These are phyloP conservation scores for Cherax quadricarinatus DNA, from an alignment of 1,140 invertebrate genomes.

Conservation along the genomic window DNA sequence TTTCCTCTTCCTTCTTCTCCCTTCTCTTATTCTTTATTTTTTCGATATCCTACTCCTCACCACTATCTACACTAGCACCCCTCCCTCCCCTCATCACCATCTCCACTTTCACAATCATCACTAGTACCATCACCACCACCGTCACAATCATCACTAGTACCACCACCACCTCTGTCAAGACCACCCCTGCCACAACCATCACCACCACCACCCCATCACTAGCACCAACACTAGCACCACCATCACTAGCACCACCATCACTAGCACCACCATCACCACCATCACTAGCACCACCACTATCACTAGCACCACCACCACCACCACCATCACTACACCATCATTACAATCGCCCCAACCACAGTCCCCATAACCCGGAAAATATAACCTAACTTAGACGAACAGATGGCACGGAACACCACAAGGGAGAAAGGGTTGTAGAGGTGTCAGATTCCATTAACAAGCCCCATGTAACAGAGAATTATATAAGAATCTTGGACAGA, in stretches of 20 bases:
- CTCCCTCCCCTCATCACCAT: not conserved
- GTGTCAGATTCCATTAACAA: too few species aligned
- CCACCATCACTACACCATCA: not conserved
- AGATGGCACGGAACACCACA: too few species aligned
- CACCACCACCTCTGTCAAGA: too few species aligned
- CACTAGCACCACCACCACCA: not conserved
- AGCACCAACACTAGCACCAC: not conserved
- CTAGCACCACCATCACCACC: not conserved
- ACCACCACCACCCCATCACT: slow-evolving; percentile 24
- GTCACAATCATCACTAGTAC: too few species aligned
- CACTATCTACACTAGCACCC: not conserved
- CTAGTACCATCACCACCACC: too few species aligned
- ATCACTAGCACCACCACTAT: not conserved
- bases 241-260: not conserved
- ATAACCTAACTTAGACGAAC: too few species aligned
- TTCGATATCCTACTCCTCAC: not conserved
- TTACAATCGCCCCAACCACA: not conserved
- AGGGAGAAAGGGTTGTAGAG: too few species aligned
- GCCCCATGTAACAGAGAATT: too few species aligned
- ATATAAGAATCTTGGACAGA: too few species aligned
- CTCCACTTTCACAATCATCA: too few species aligned
- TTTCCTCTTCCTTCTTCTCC: too few species aligned
- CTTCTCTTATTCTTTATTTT: not conserved
- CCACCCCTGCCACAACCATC: not conserved
- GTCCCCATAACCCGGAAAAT: too few species aligned